Evolutionary conservation across 2,888 invertebrate species (phyloP), one percentile per base, ranked within the genome.

Genomic region (Agonum fuliginosum): DNA sequence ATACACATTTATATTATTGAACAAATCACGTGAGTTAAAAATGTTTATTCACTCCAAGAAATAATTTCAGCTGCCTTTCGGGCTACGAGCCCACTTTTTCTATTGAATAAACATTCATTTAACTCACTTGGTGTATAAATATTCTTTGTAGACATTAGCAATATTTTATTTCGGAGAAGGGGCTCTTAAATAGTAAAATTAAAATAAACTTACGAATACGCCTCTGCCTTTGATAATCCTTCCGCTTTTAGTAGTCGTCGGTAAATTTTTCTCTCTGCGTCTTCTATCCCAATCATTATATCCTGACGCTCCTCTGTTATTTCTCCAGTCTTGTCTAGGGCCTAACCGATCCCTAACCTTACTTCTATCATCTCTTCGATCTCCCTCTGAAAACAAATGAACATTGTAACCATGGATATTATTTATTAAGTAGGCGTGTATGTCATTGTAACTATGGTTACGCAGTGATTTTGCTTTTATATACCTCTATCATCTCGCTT

Each of bases 181-280:
- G n/a, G n/a, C n/a, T n/a, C n/a, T 27, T 3, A 27, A 27, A 4
- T 27, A 27, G 10, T 8, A 8, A 30, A 1, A 30, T 8, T 30
- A 1, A 30, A 30, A 37, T 46, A 24, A 75, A 91, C 95, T 92
- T 90, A 97, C 97, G 86, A 97, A 94, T 79, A 95, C 93, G 2
- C 97, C 97, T 79, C 97, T 89, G 2, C 97, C 97, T 87, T 97
- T 97, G 78, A 97, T 95, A 76, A 94, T 92, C 69, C 97, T 89
- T 1, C 97, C 97, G 83, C 95, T 95, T 81, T 93, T 90, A 0
- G 92, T 91, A 80, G 89, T 90, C 0, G 88, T 82, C 24, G 89
- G 88, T 37, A 88, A 86, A 37, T 70, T 69, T 1, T 88, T 88
- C 10, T 88, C 83, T 78, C 88, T 88, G 1, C 88, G 87, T 72